Conservation (phyloP, 2,888 invertebrate genomes). For the Lampropteryx suffumata region DNA sequence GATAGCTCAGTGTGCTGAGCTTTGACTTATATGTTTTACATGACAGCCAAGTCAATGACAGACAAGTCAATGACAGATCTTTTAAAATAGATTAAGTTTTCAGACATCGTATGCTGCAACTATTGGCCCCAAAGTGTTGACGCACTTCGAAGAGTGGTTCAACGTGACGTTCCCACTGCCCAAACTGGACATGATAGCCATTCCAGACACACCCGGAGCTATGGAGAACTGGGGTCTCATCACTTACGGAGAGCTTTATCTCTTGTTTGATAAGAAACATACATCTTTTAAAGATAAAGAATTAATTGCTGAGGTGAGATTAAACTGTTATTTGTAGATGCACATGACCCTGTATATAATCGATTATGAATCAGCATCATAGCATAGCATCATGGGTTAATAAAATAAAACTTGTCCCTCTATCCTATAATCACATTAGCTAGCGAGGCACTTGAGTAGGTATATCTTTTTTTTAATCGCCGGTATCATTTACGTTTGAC, state of each 20-base stretch:
- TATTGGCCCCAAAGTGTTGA: slow-evolving; percentile 88
- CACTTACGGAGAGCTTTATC: slow-evolving; percentile 88
- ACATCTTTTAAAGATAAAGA: slow-evolving; percentile 85
- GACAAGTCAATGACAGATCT: too few species aligned
- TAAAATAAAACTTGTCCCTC: too few species aligned
- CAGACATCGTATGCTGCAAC: slow-evolving; percentile 88
- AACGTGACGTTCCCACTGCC: slow-evolving; percentile 87
- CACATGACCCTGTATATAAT: too few species aligned
- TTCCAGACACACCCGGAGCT: slow-evolving; percentile 89
- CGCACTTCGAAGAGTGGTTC: slow-evolving; percentile 89
- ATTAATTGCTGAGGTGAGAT: slow-evolving; percentile 77
- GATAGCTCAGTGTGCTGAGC: too few species aligned
- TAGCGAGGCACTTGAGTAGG: too few species aligned
- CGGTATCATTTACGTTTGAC: too few species aligned
- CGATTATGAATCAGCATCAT: too few species aligned
- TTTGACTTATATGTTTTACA: too few species aligned
- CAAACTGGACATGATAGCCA: slow-evolving; percentile 91
- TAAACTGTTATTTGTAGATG: background rate
- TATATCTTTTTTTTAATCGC: too few species aligned
- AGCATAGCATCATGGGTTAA: too few species aligned
- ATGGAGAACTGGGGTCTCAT: slow-evolving; percentile 92
- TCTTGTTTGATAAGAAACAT: slow-evolving; percentile 85
- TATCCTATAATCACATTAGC: too few species aligned
- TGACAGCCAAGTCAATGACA: too few species aligned
- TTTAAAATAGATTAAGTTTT: background rate